Evolutionary conservation across 2,113 vertebrate species (phyloP).

Genomic region (Phalacrocorax brasilianus): DNA sequence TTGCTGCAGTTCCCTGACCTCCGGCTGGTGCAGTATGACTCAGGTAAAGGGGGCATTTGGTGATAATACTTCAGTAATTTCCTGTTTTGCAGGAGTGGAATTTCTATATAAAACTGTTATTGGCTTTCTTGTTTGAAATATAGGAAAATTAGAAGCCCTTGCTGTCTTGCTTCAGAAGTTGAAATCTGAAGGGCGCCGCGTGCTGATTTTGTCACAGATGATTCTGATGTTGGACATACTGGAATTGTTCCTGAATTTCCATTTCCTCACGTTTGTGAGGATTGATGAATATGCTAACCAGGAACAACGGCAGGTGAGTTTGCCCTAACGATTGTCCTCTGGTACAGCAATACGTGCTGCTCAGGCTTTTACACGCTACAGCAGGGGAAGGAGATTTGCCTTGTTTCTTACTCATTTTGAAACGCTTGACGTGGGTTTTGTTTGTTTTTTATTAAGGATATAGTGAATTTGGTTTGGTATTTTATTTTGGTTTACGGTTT

Average conservation of each 20-base stretch:
- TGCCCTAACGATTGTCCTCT: background rate
- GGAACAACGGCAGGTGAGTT: slow-evolving; percentile 86
- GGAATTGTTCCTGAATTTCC: slow-evolving; percentile 87
- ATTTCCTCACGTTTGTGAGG: slow-evolving; percentile 87
- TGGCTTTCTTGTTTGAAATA: background rate
- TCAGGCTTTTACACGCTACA: background rate
- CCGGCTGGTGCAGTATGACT: slow-evolving; percentile 90
- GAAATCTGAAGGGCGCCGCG: slow-evolving; percentile 86
- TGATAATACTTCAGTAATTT: background rate
- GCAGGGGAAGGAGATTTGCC: background rate
- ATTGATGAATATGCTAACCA: slow-evolving; percentile 90
- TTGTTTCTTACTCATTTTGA: background rate
- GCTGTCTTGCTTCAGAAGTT: slow-evolving; percentile 91
- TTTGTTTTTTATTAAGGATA: rapidly evolving
- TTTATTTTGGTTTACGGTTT: background rate
- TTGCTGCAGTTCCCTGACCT: slow-evolving; percentile 84
- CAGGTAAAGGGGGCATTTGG: slow-evolving; percentile 75
- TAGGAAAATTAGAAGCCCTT: slow-evolving; percentile 95
- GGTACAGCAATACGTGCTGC: background rate
- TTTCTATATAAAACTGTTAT: background rate
- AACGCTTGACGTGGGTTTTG: background rate
- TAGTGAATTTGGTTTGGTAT: background rate
- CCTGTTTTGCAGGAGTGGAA: background rate
- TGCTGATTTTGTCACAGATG: slow-evolving; percentile 94
- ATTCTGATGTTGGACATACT: slow-evolving; percentile 90